Percentiles rank a stretch among this genome's conserved stretches.
Conservation (phyloP, 2,113 vertebrate species). For the Carassius gibelio region DNA sequence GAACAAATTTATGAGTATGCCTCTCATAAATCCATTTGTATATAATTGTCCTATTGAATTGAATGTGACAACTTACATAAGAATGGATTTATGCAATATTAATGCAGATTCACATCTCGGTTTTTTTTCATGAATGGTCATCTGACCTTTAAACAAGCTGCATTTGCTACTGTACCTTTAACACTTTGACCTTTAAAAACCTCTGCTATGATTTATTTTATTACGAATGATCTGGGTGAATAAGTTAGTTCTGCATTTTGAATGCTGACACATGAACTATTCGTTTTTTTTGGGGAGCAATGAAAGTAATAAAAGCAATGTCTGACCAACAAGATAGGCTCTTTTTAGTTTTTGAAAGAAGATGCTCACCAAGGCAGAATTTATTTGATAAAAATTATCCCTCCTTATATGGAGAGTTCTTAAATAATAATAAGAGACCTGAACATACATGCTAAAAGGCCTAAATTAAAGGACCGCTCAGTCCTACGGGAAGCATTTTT, state of each 20-base stretch:
- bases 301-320: neutral
- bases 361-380: neutral
- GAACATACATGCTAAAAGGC: conserved; percentile 67
- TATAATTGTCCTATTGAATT: neutral
- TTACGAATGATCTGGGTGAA: neutral
- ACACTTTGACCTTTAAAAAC: neutral
- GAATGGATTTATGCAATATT: neutral
- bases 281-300: neutral
- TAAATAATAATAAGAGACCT: conserved; percentile 71
- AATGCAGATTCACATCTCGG: too few relatives aligned
- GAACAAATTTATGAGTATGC: neutral
- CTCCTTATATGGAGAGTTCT: conserved; percentile 46
- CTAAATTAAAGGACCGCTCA: conserved; percentile 69
- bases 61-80: neutral
- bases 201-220: neutral
- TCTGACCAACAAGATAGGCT: neutral
- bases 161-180: neutral
- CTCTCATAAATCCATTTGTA: neutral
- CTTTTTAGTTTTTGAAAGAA: neutral
- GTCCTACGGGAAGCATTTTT: conserved; percentile 70
- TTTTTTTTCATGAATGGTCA: neutral
- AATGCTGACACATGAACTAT: neutral
- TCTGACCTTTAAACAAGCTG: neutral
- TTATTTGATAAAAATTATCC: neutral
- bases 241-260: neutral